Base-by-base conservation (phyloP, 1,140 invertebrate species). In the Lucilia sericata region DNA sequence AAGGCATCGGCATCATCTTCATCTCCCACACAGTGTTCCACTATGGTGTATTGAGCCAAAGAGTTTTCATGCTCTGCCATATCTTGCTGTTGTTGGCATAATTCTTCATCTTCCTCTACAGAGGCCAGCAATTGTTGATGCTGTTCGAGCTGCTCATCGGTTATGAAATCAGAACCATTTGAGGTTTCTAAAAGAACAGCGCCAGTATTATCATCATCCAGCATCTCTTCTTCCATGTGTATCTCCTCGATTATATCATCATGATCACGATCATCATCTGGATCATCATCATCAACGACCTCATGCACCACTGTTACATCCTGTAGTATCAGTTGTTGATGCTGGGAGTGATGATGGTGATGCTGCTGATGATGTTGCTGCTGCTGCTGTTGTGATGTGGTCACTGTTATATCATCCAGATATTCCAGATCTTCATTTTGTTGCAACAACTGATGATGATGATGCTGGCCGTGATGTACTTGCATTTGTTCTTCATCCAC, bases 191-290 rank as follows among this genome's bases (percentile, higher is more conserved):
- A 60, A n/a, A 85, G 74, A 7, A 85, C 84, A 42, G n/a, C 60
- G 21, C 86, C 87, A 3, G 70, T 83, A 3, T 87, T 88, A 14
- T 85, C 88, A 49, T 90, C 89, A 21, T 90, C 89, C 9, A 90
- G 86, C 84, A 89, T 86, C 9, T 91, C 90, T 0, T 87, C 90
- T 65, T 91, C 90, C 36, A 89, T 85, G 76, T 91, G 90, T 5
- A 91, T 90, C 42, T 89, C 89, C 70, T 91, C 89, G 17, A 90
- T 90, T 60, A 90, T 90, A 19, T 86, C 87, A 2, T 88, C 89
- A 17, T 89, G 87, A 13, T 89, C 88, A 0, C 88, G 87, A 10
- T 82, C 65, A 14, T 65, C 70, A 55, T 85, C 55, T n/a, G 14
- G 55, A 60, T 60, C 85, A 7, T 84, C 84, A 19, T 84, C 84